phyloP scores from a whole-genome alignment of 2,797 vertebrate species.

The Gadopsis bispinosus region DNA sequence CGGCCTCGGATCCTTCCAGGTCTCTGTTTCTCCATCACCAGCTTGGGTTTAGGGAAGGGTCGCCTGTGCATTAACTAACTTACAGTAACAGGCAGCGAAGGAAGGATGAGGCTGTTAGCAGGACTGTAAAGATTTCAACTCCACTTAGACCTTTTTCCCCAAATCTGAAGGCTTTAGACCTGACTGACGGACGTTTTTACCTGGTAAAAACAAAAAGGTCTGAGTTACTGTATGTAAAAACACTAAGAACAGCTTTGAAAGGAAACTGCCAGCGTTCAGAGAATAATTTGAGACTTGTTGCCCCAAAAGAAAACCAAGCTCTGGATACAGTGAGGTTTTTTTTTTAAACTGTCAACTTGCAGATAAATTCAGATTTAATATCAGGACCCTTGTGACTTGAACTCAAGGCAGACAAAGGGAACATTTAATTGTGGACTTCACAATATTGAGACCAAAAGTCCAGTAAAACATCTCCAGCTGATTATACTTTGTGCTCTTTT shows the following conservation, averaged over 20 bases:
- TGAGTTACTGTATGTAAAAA: not conserved
- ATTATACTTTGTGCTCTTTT: not conserved
- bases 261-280: not conserved
- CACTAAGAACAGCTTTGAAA: not conserved
- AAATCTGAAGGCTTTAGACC: too few species aligned
- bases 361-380: not conserved
- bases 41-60: not conserved
- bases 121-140: not conserved
- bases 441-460: not conserved
- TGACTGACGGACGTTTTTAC: not conserved
- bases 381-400: not conserved
- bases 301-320: not conserved
- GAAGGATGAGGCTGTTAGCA: not conserved
- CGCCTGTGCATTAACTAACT: not conserved
- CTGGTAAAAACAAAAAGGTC: not conserved
- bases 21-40: constrained; percentile 52
- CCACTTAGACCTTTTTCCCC: too few species aligned
- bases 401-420: not conserved
- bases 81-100: not conserved
- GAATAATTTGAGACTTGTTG: too few species aligned
- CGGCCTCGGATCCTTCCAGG: constrained; percentile 98
- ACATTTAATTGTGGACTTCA: not conserved
- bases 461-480: not conserved
- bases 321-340: not conserved
- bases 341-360: not conserved